Evolutionary conservation across 2,797 vertebrate genomes (phyloP).

Genomic region (Danio albolineatus): DNA sequence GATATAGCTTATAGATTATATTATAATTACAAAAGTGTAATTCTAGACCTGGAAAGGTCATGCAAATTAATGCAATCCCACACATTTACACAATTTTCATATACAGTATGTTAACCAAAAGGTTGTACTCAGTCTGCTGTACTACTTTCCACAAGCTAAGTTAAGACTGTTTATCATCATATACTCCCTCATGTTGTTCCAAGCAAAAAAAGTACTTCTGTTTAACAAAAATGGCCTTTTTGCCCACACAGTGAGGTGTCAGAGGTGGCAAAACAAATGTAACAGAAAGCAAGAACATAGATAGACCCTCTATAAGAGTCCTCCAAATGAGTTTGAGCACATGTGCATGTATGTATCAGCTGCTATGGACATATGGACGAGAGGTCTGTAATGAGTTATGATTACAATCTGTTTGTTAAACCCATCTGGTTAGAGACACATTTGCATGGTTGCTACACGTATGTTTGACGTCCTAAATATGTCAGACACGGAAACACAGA

Average conservation of each 20-base stretch:
- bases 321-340: not conserved
- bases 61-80: no score
- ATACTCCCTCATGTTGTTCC: no score
- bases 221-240: not conserved
- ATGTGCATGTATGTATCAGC: slow-evolving; percentile 13
- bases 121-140: no score
- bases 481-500: not conserved
- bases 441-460: not conserved
- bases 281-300: not conserved
- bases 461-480: slow-evolving; percentile 18
- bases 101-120: no score
- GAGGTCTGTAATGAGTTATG: slow-evolving; percentile 2
- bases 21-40: no score
- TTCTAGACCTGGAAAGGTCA: no score
- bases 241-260: not conserved
- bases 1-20: no score
- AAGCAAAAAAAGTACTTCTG: no score
- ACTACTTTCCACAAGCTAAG: no score
- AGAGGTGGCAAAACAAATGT: no score
- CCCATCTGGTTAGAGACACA: slow-evolving; percentile 12
- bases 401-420: slow-evolving; percentile 12
- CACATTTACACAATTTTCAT: no score
- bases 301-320: not conserved
- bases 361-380: slow-evolving; percentile 28
- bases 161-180: no score